A percentile compares a stretch with the other conserved stretches of the same genome.
Evolutionary conservation across 1,140 invertebrate genomes (phyloP).

Genomic region (Lysiphlebus fabarum): DNA sequence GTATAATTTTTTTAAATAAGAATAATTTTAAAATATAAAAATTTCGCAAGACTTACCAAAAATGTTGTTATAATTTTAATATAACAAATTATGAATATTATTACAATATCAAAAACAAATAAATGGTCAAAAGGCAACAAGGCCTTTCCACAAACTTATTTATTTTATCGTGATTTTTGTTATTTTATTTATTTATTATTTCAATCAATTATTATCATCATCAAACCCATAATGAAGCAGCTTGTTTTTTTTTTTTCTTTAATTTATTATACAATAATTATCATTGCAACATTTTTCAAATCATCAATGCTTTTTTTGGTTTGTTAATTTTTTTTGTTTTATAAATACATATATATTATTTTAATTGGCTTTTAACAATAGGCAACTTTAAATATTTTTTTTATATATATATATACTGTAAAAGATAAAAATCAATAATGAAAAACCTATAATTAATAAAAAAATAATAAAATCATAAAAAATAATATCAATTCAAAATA

Average conservation of each 20-base stretch:
- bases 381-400: conserved; percentile 20
- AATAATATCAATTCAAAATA: conserved; percentile 24
- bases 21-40: too few species aligned
- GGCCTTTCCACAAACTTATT: conserved; percentile 39
- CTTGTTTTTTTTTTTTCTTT: background rate
- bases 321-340: conserved; percentile 14
- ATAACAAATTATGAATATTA: too few species aligned
- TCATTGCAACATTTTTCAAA: conserved; percentile 17
- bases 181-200: conserved; percentile 15
- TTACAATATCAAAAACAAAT: too few species aligned
- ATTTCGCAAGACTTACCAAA: background rate
- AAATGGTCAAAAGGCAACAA: conserved; percentile 47
- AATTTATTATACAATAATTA: conserved; percentile 21
- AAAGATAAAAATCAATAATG: conserved; percentile 14
- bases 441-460: background rate
- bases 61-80: conserved; percentile 12
- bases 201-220: conserved; percentile 2
- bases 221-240: conserved; percentile 19
- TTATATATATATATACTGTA: background rate
- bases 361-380: conserved; percentile 21
- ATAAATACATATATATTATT: conserved; percentile 2
- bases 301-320: conserved; percentile 12
- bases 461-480: conserved; percentile 16
- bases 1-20: conserved; percentile 9
- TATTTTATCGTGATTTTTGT: conserved; percentile 15